Evolutionary conservation across 2,797 vertebrate genomes (phyloP).

Genomic region (Glyptemys insculpta): DNA sequence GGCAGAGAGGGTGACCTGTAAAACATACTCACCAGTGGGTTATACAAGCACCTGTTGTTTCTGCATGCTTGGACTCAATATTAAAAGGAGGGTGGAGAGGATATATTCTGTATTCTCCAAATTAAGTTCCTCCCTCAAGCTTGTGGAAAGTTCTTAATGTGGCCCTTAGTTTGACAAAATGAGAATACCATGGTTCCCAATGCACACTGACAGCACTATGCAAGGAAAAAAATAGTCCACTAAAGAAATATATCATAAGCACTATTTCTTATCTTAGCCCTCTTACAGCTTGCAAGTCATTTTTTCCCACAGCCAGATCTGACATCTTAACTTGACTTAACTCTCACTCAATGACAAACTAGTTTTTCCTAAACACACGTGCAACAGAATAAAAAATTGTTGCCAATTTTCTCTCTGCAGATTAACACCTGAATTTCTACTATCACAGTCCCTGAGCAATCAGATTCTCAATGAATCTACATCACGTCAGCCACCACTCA

Average conservation of each 20-base stretch:
- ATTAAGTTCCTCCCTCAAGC: background rate
- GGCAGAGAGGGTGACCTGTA: background rate
- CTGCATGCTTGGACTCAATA: background rate
- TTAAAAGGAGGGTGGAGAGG: background rate
- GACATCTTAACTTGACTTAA: conserved; percentile 27
- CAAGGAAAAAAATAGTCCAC: background rate
- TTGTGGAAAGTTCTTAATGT: background rate
- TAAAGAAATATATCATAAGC: background rate
- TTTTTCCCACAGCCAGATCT: background rate
- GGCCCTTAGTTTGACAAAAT: background rate
- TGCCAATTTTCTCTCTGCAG: conserved; percentile 48
- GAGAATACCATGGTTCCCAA: background rate
- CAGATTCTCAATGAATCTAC: background rate
- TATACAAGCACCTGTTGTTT: background rate
- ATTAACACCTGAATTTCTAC: conserved; percentile 34
- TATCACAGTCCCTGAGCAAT: conserved; percentile 8
- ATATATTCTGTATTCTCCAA: background rate
- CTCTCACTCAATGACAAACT: background rate
- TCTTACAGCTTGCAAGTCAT: background rate
- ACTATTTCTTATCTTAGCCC: background rate
- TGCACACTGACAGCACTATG: background rate
- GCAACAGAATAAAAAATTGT: conserved; percentile 37
- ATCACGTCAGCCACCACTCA: conserved; percentile 35
- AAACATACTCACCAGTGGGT: background rate
- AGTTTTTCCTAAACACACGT: background rate